These are phyloP conservation scores for Proisotoma minuta DNA, from an alignment of 2,888 invertebrate species.

Conservation along the genomic window DNA sequence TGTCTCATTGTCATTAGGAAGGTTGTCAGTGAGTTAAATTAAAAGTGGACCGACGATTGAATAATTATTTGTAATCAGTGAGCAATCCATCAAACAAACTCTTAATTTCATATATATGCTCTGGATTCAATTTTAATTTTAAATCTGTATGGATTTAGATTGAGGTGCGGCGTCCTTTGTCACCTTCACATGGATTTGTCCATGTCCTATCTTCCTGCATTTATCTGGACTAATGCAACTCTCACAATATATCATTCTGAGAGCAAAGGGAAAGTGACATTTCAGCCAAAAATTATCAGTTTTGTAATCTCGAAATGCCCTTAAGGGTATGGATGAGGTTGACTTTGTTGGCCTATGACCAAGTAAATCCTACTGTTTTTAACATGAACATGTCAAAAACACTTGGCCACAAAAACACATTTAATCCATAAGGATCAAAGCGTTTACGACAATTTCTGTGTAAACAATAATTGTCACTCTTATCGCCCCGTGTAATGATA, in stretches of 20 bases:
- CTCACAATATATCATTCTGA: too few species aligned
- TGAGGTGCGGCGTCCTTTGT: constrained; percentile 10
- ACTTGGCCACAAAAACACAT: not conserved
- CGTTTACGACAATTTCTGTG: not conserved
- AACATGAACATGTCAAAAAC: too few species aligned
- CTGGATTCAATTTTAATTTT: constrained; percentile 5
- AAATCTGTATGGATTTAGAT: constrained; percentile 7
- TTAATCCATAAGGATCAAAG: not conserved
- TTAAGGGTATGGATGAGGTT: too few species aligned
- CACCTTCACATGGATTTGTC: not conserved
- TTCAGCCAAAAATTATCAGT: too few species aligned
- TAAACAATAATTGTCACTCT: not conserved
- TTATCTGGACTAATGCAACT: too few species aligned
- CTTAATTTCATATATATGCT: too few species aligned
- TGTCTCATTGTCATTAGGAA: constrained; percentile 7
- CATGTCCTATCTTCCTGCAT: not conserved
- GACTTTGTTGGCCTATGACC: too few species aligned
- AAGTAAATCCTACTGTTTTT: too few species aligned
- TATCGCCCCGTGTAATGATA: too few species aligned
- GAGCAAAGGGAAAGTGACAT: too few species aligned
- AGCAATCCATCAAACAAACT: too few species aligned
- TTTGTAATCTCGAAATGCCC: too few species aligned
- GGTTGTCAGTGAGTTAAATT: not conserved
- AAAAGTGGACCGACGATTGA: not conserved
- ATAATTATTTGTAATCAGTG: not conserved